Evolutionary conservation across 2,888 invertebrate species (phyloP).

Genomic region (Antheraea yamamai): DNA sequence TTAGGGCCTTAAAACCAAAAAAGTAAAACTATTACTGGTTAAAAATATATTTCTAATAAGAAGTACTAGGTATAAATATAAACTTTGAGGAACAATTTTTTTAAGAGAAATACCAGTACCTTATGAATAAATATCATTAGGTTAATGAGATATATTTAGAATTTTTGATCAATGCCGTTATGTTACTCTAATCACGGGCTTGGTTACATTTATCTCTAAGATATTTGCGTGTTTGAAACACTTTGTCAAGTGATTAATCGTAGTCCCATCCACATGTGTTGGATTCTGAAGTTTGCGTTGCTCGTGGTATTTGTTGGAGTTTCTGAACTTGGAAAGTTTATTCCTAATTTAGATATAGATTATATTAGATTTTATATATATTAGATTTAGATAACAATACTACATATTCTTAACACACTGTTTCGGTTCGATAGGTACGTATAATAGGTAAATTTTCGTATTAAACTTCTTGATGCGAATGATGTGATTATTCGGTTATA

Average conservation of each 20-base stretch:
- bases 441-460: background rate
- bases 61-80: too few species aligned
- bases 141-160: too few species aligned
- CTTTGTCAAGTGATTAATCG: conserved; percentile 51
- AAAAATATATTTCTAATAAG: too few species aligned
- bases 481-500: background rate
- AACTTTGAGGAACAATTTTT: too few species aligned
- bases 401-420: background rate
- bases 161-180: too few species aligned
- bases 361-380: too few species aligned
- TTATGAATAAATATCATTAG: too few species aligned
- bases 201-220: conserved; percentile 13
- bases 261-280: conserved; percentile 51
- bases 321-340: conserved; percentile 44
- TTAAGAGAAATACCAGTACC: too few species aligned
- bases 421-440: background rate
- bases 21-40: too few species aligned
- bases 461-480: background rate
- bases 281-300: conserved; percentile 49
- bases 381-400: conserved; percentile 21
- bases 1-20: too few species aligned
- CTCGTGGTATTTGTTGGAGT: conserved; percentile 44
- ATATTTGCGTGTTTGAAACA: conserved; percentile 27
- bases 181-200: background rate
- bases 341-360: conserved; percentile 40